phyloP scores from a whole-genome alignment of 2,888 invertebrate species.

The Troilus luridus region DNA sequence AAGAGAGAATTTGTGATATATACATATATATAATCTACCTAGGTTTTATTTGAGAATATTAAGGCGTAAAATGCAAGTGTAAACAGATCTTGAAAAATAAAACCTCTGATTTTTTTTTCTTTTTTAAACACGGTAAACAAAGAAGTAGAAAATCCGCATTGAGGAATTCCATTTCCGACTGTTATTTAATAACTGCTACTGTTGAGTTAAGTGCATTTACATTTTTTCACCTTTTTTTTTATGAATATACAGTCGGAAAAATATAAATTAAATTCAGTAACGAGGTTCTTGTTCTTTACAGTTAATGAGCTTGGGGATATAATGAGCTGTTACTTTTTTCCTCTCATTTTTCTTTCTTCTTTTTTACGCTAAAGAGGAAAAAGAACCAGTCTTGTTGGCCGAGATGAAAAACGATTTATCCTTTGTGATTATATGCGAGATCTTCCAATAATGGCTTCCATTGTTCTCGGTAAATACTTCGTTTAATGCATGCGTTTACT shows the following conservation, averaged over 20 bases:
- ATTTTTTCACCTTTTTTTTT: not conserved
- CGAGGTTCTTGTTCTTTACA: conserved; percentile 29
- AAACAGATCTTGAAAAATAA: no score
- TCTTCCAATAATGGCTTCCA: not conserved
- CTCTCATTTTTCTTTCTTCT: not conserved
- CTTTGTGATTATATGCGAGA: not conserved
- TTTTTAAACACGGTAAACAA: not conserved
- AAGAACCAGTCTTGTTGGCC: not conserved
- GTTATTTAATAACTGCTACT: not conserved
- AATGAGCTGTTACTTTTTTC: conserved; percentile 23
- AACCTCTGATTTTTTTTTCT: not conserved
- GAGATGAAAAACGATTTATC: not conserved
- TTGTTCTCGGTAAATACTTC: not conserved
- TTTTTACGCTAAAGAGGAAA: not conserved
- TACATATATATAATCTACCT: no score
- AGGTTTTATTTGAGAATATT: no score
- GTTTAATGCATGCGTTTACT: no score
- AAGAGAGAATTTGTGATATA: no score
- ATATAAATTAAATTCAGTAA: conserved; percentile 39
- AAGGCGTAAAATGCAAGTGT: no score
- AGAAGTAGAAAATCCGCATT: not conserved
- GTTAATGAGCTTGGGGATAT: conserved; percentile 9
- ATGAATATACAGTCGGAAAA: not conserved
- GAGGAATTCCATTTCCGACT: not conserved
- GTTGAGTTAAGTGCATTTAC: not conserved